phyloP scores from a whole-genome alignment of 2,113 vertebrate species.

The Aix galericulata region DNA sequence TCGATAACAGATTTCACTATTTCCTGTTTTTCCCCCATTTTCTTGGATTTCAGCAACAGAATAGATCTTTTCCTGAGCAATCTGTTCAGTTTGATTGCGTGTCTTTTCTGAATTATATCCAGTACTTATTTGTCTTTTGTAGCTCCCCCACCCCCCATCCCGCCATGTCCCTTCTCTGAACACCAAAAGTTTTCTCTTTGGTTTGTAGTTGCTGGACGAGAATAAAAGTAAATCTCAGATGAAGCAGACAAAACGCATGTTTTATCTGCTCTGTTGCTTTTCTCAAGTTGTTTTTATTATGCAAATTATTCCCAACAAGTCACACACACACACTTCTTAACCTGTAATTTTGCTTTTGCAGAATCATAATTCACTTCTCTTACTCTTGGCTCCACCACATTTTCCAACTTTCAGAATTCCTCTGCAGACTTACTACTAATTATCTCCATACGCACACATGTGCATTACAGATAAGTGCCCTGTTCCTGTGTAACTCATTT shows the following conservation, averaged over 20 bases:
- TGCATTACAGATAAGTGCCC: neutral
- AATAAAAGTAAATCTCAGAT: constrained; percentile 21
- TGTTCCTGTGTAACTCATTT: neutral
- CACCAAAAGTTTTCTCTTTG: neutral
- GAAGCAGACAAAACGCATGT: neutral
- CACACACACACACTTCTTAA: neutral
- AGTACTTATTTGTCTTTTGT: constrained; percentile 64
- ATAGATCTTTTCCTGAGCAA: constrained; percentile 72
- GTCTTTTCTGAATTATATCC: constrained; percentile 71
- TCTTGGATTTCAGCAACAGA: constrained; percentile 73
- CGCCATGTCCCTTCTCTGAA: neutral
- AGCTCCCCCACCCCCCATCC: neutral
- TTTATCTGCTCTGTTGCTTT: neutral
- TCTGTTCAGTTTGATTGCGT: constrained; percentile 64
- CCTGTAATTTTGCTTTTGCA: neutral
- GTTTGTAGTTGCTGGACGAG: constrained; percentile 15
- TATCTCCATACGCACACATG: neutral
- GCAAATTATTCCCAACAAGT: neutral
- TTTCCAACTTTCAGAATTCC: neutral
- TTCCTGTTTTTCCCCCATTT: constrained; percentile 73
- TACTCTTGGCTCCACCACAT: neutral
- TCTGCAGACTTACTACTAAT: neutral
- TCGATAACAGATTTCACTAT: constrained; percentile 71
- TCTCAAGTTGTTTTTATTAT: constrained; percentile 9
- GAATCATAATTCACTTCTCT: neutral